phyloP scores from a whole-genome alignment of 35 echinoderm and acorn worm genomes.

The Heliocidaris erythrogramma region DNA sequence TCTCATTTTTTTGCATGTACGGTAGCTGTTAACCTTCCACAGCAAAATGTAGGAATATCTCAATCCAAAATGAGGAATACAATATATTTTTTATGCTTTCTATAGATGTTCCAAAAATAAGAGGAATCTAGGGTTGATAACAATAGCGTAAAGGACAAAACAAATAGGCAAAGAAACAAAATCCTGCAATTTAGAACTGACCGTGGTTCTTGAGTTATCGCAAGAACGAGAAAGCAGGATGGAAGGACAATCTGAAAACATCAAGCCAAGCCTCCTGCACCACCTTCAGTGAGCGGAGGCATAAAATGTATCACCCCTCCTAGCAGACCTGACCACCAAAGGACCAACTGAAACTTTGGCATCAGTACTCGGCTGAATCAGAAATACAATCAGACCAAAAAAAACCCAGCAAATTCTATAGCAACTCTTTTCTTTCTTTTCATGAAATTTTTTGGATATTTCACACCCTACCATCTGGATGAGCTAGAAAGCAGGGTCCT shows the following conservation, averaged over 20 bases:
- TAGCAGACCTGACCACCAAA: not conserved
- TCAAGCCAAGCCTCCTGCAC: no score
- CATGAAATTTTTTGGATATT: not conserved
- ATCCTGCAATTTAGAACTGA: no score
- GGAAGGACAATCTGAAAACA: no score
- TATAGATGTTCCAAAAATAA: no score
- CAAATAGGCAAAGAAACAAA: no score
- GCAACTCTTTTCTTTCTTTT: not conserved
- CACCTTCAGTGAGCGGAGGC: no score
- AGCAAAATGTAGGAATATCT: not conserved
- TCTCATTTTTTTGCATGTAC: not conserved
- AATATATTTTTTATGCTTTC: no score
- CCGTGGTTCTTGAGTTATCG: no score
- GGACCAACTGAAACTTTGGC: not conserved
- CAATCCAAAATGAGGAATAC: not conserved
- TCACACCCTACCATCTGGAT: not conserved
- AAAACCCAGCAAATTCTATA: not conserved
- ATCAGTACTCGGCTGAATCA: not conserved
- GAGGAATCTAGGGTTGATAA: no score
- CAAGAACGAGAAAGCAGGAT: no score
- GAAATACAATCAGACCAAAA: not conserved
- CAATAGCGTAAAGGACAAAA: no score
- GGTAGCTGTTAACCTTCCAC: no score
- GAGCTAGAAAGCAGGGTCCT: not conserved
- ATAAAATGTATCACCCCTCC: not conserved